phyloP scores from a whole-genome alignment of 2,113 vertebrate species.

The Arvicanthis niloticus region DNA sequence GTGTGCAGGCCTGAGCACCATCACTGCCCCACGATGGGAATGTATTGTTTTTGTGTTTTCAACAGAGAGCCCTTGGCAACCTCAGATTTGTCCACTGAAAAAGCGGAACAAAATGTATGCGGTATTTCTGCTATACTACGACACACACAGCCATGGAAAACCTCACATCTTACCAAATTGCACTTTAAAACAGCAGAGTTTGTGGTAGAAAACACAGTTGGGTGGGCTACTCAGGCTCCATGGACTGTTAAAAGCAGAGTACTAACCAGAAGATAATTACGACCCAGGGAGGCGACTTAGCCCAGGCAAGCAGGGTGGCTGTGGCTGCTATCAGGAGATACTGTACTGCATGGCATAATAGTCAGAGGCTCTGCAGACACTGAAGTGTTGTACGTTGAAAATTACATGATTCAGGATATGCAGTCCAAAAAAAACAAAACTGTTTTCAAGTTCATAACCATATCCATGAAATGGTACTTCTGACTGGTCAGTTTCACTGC shows the following conservation, averaged over 20 bases:
- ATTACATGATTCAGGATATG: not conserved
- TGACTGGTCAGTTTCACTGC: not conserved
- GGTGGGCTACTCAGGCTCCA: not conserved
- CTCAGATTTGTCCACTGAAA: not conserved
- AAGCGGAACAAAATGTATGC: not conserved
- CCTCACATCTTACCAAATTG: slow-evolving; percentile 3
- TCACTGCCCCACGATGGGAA: not conserved
- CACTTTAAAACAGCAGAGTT: slow-evolving; percentile 41
- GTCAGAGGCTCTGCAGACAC: not conserved
- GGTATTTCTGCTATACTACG: not conserved
- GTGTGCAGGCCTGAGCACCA: not conserved
- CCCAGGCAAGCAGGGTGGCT: not conserved
- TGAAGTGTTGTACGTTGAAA: not conserved
- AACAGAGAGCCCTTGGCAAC: not conserved
- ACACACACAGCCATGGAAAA: not conserved
- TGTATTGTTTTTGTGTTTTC: not conserved
- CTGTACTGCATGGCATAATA: not conserved
- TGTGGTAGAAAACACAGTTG: slow-evolving; percentile 9
- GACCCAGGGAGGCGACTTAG: not conserved
- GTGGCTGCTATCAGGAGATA: not conserved
- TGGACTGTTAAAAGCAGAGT: slow-evolving; percentile 47
- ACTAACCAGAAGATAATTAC: slow-evolving; percentile 23
- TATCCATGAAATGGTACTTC: not conserved
- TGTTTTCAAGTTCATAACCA: not conserved
- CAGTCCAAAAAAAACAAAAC: not conserved